These are phyloP conservation scores for Cranoglanis bouderius DNA, from an alignment of 2,113 vertebrate genomes.

Conservation along the genomic window DNA sequence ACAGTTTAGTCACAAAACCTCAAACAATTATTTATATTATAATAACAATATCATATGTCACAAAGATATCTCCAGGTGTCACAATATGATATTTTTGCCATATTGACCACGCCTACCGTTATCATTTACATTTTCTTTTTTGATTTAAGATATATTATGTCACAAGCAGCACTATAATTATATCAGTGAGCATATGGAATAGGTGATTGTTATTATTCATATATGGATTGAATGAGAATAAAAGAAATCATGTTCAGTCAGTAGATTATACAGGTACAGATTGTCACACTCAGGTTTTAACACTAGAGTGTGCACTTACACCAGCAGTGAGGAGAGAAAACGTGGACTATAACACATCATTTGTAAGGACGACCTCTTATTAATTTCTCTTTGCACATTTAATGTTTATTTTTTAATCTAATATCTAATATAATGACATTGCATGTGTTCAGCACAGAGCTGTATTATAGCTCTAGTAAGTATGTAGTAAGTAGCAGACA, in stretches of 20 bases:
- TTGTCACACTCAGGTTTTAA: neutral
- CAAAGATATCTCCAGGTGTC: too few species aligned
- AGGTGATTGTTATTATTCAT: neutral
- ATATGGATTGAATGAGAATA: neutral
- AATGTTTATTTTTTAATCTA: neutral
- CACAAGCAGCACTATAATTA: neutral
- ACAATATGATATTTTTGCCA: neutral
- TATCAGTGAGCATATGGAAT: neutral
- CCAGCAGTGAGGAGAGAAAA: neutral
- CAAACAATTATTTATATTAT: too few species aligned
- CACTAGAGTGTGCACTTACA: slow-evolving; percentile 27
- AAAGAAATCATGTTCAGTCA: neutral
- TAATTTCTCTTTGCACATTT: neutral
- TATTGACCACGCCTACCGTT: neutral
- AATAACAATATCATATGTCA: too few species aligned
- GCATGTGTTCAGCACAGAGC: neutral
- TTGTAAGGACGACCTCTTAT: neutral
- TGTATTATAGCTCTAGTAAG: neutral
- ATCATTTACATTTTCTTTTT: neutral
- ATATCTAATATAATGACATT: neutral
- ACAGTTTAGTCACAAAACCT: too few species aligned
- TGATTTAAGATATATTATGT: neutral
- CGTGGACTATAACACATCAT: neutral
- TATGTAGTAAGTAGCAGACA: neutral
- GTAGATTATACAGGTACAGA: neutral